Percentiles rank a stretch among this genome's conserved stretches.
These are phyloP conservation scores for Catamblyrhynchus diadema DNA, from an alignment of 2,797 vertebrate species.

Conservation along the genomic window DNA sequence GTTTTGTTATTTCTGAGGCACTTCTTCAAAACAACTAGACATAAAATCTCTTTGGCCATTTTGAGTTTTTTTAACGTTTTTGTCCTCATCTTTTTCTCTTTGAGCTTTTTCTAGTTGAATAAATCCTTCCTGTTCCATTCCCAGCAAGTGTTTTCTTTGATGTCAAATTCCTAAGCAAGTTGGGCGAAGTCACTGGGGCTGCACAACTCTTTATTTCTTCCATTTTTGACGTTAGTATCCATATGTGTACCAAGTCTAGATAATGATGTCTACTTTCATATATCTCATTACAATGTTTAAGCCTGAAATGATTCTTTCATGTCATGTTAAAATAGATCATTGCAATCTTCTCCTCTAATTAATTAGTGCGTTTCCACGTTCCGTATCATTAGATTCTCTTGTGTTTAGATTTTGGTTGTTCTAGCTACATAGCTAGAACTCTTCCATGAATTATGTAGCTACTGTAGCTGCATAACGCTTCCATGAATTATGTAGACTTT, in stretches of 20 bases:
- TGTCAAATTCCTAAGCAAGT: background rate
- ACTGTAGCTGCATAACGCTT: too few species aligned
- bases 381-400: background rate
- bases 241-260: background rate
- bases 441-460: background rate
- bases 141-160: background rate
- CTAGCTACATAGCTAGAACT: background rate
- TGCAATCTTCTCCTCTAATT: background rate
- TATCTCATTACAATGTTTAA: background rate
- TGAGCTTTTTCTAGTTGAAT: background rate
- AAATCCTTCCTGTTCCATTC: background rate
- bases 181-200: background rate
- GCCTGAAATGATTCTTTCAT: background rate
- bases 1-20: background rate
- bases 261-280: background rate
- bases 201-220: background rate
- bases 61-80: background rate
- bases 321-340: background rate
- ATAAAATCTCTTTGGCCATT: background rate
- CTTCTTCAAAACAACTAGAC: background rate
- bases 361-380: background rate
- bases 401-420: background rate
- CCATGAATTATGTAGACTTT: background rate
- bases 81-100: background rate
- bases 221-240: background rate